phyloP scores from a whole-genome alignment of 1,140 invertebrate genomes.

The Diploscapter pachys region DNA sequence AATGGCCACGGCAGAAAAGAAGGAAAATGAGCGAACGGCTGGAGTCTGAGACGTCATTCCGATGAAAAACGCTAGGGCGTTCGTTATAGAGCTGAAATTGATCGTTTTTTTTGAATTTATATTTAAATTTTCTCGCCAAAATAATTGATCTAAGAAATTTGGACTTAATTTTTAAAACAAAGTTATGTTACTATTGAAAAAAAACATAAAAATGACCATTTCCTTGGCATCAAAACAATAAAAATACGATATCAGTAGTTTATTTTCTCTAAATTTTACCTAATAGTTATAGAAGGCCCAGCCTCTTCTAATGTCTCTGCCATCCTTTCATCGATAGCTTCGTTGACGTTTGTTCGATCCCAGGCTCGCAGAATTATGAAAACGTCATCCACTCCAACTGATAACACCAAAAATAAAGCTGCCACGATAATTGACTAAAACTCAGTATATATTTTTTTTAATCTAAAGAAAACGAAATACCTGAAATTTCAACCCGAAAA shows the following conservation, averaged over 20 bases:
- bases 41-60: constrained; percentile 85
- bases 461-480: too few species aligned
- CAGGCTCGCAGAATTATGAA: constrained; percentile 76
- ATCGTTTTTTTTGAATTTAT: neutral
- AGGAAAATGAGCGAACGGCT: constrained; percentile 70
- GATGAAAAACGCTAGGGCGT: constrained; percentile 93
- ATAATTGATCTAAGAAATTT: neutral
- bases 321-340: constrained; percentile 78
- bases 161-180: too few species aligned
- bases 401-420: constrained; percentile 55
- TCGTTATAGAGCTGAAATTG: constrained; percentile 71
- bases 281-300: constrained; percentile 93
- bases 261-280: constrained; percentile 61
- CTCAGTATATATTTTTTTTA: too few species aligned
- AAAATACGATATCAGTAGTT: too few species aligned
- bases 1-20: constrained; percentile 74
- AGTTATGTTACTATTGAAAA: too few species aligned
- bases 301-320: constrained; percentile 82
- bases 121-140: neutral
- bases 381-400: constrained; percentile 56
- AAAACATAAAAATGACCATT: too few species aligned
- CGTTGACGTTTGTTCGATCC: constrained; percentile 75
- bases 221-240: too few species aligned
- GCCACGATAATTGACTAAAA: constrained; percentile 51
- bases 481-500: constrained; percentile 42